Conservation (phyloP, 1,140 invertebrate species). For the Luehdorfia chinensis region DNA sequence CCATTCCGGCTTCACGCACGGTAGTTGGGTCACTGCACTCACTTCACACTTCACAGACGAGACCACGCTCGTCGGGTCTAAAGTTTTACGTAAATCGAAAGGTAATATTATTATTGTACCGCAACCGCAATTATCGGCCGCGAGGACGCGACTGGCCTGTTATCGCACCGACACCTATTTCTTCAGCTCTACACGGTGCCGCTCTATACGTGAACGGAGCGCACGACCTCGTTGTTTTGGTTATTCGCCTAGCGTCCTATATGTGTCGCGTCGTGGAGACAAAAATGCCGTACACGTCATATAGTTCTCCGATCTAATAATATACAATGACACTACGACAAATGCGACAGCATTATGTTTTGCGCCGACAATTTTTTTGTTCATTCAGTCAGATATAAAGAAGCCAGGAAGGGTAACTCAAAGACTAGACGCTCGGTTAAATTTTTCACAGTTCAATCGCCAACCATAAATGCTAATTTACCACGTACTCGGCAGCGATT, state of each 20-base stretch:
- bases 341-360: constrained; percentile 6
- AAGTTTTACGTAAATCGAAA: not conserved
- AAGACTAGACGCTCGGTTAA: no score
- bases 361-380: not conserved
- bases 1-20: constrained; percentile 67
- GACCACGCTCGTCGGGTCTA: constrained; percentile 15
- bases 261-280: constrained; percentile 2
- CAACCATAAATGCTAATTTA: no score
- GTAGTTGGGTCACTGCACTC: constrained; percentile 65
- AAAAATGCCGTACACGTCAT: constrained; percentile 9
- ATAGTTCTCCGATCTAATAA: not conserved
- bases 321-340: not conserved
- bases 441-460: no score
- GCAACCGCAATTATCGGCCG: constrained; percentile 69
- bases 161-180: constrained; percentile 63
- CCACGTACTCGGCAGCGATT: no score
- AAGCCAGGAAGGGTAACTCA: no score
- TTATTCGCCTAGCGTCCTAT: constrained; percentile 46
- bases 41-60: constrained; percentile 32
- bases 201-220: constrained; percentile 51
- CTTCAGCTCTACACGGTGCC: constrained; percentile 43
- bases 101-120: not conserved
- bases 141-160: constrained; percentile 65
- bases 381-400: no score
- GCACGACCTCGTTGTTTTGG: constrained; percentile 54